phyloP scores from a whole-genome alignment of 23 tunicate genomes.

The Ciona savignyi region DNA sequence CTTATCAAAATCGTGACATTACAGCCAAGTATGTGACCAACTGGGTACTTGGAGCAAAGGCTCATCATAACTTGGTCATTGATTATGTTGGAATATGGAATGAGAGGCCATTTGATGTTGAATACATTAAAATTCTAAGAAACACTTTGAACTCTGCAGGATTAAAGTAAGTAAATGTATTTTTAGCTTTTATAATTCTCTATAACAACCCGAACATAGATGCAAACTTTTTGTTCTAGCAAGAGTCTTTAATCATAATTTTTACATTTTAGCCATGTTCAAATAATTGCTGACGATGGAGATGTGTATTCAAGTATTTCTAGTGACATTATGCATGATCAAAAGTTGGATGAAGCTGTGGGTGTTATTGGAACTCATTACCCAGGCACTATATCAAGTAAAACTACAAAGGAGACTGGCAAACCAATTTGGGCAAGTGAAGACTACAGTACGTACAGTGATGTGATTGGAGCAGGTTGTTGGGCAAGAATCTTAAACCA shows the following conservation, averaged over 20 bases:
- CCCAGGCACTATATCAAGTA: conserved; percentile 68
- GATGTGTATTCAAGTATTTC: neutral
- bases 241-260: too few species aligned
- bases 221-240: neutral
- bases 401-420: conserved; percentile 39
- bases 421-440: conserved; percentile 91
- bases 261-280: conserved; percentile 42
- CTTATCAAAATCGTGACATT: conserved; percentile 35
- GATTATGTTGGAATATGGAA: conserved; percentile 94
- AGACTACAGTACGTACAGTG: conserved; percentile 93
- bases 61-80: conserved; percentile 44
- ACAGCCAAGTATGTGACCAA: conserved; percentile 59
- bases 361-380: conserved; percentile 78
- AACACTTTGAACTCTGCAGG: conserved; percentile 32
- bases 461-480: conserved; percentile 87
- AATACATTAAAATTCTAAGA: conserved; percentile 66
- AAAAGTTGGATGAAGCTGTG: conserved; percentile 52
- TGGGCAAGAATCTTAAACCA: conserved; percentile 88
- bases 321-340: conserved; percentile 39
- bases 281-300: conserved; percentile 68
- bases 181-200: too few species aligned
- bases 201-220: neutral
- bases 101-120: conserved; percentile 83
- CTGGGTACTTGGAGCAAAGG: conserved; percentile 77
- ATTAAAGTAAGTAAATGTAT: conserved; percentile 52